Percentiles rank a stretch among this genome's conserved stretches.
These are phyloP conservation scores for Ostrea edulis DNA, from an alignment of 1,140 invertebrate genomes.

Conservation along the genomic window DNA sequence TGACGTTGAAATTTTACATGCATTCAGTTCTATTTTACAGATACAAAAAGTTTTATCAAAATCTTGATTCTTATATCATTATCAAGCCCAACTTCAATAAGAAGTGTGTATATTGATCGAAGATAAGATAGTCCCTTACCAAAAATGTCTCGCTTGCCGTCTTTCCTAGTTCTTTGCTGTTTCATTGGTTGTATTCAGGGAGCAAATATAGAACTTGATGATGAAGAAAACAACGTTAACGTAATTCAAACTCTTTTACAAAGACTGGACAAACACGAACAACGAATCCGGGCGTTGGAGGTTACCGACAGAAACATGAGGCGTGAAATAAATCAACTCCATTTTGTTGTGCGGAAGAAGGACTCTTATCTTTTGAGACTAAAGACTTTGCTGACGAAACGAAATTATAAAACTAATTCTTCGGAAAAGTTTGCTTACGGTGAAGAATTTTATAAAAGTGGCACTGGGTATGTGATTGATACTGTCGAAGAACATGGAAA, in stretches of 20 bases:
- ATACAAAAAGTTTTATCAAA: no score
- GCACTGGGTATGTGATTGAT: background rate
- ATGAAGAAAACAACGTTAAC: background rate
- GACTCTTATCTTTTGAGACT: background rate
- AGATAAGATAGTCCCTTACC: no score
- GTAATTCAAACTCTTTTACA: background rate
- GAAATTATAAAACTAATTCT: background rate
- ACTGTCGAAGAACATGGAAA: background rate
- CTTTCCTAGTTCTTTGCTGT: no score
- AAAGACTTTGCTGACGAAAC: background rate
- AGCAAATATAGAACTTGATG: background rate
- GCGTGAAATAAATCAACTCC: background rate
- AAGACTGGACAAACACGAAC: background rate
- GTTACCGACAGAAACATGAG: background rate
- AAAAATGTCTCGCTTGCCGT: no score
- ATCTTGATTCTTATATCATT: no score
- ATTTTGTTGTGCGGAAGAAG: background rate
- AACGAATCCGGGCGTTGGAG: background rate
- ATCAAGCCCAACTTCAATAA: no score
- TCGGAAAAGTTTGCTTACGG: background rate
- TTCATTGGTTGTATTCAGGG: no score
- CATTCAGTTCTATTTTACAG: no score
- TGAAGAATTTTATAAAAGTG: background rate
- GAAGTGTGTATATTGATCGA: no score
- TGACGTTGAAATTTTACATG: no score